phyloP scores from a whole-genome alignment of 2,113 vertebrate species.

The Rhinolophus ferrumequinum region DNA sequence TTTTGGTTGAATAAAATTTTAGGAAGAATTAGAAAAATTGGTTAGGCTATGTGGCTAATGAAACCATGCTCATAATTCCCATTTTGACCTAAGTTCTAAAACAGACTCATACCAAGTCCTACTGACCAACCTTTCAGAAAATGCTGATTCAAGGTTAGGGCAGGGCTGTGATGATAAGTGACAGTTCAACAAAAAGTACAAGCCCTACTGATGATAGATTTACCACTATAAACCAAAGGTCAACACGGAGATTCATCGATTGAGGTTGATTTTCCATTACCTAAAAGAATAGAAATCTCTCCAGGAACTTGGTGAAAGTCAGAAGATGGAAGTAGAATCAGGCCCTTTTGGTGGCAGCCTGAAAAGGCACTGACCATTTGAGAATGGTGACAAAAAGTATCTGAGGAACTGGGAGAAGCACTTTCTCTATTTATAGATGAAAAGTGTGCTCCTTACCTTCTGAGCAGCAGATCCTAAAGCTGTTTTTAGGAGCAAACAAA shows the following conservation, averaged over 20 bases:
- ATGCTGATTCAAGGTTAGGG: neutral
- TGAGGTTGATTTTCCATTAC: neutral
- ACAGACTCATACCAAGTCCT: neutral
- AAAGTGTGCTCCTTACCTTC: neutral
- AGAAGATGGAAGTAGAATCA: neutral
- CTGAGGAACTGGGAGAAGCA: neutral
- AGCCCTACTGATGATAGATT: neutral
- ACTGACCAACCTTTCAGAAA: too few species aligned
- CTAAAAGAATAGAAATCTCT: neutral
- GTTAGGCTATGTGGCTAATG: neutral
- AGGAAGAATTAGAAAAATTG: neutral
- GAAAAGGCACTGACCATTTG: neutral
- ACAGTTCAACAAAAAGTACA: neutral
- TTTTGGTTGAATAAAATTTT: neutral
- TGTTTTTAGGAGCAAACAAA: neutral
- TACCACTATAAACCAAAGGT: neutral
- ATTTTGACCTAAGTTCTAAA: neutral
- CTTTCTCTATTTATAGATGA: neutral
- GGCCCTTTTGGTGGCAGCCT: neutral
- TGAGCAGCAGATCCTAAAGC: neutral
- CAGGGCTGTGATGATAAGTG: neutral
- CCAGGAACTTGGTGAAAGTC: neutral
- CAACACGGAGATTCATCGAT: neutral
- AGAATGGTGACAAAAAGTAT: neutral
- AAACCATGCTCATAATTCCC: neutral